A percentile compares a stretch with the other conserved stretches of the same genome.
These are phyloP conservation scores for Tarsius wallacei DNA, from an alignment of 2,797 vertebrate genomes.

Conservation along the genomic window DNA sequence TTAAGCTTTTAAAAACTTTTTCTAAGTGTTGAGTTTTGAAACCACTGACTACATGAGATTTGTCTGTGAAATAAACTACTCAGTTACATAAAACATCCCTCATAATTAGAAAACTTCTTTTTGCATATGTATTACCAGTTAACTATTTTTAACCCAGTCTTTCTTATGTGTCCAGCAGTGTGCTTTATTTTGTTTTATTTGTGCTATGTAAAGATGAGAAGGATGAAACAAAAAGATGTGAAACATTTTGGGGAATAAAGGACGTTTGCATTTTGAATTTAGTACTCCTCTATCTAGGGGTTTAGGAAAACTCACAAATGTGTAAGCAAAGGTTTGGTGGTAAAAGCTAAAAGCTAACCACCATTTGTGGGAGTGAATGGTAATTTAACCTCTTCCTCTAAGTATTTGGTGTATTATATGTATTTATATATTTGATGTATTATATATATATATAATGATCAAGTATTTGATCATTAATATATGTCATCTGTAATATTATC, in stretches of 20 bases:
- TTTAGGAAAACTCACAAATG: neutral
- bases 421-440: too few relatives aligned
- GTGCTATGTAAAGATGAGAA: neutral
- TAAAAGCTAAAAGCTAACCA: neutral
- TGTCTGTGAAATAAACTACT: neutral
- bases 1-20: constrained; percentile 61
- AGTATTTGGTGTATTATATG: neutral
- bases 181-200: constrained; percentile 39
- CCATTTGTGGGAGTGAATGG: neutral
- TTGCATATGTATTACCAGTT: neutral
- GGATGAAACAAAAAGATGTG: neutral
- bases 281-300: neutral
- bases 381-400: neutral
- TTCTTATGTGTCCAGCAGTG: neutral
- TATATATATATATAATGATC: too few relatives aligned
- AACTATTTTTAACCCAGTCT: neutral
- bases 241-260: neutral
- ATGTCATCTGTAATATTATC: neutral
- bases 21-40: constrained; percentile 49
- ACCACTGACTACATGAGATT: neutral
- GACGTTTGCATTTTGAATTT: neutral
- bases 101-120: neutral
- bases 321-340: neutral
- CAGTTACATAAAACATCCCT: neutral
- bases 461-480: neutral